Base-by-base conservation (phyloP, 2,888 invertebrate species). In the Napeogenes sylphis region DNA sequence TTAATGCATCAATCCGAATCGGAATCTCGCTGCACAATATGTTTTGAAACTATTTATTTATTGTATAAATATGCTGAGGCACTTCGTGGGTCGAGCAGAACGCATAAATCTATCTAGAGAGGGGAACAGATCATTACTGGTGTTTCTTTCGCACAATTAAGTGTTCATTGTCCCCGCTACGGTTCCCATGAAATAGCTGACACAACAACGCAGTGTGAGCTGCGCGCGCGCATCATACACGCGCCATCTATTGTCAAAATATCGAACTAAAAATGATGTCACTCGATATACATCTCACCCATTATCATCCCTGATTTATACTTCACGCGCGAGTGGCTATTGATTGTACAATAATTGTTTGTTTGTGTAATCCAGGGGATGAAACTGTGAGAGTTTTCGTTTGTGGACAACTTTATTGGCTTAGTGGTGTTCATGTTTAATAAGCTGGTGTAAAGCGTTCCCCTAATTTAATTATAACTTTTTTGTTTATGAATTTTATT, bases 291-390 rank as follows among this genome's bases (percentile, higher is more conserved):
- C 51, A 51, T 76, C 75, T 75, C 64, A 75, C 72, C 78, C 77
- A 84, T 84, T 86, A 87, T 83, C 75, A 76, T 77, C 70, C 66
- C 77, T 80, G 81, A 83, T 85, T 86, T 89, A 89, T 89, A 82
- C 79, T 79, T 77, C 79, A 75, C 83, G 83, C 80, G 74, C 78
- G 87, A 84, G 82, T 83, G 81, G 78, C 72, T 75, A 75, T 78
- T 83, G 87, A 89, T 88, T 84, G 87, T 84, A 73, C 75, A 82
- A 87, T 88, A 87, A 89, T 89, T 85, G 85, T 89, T 89, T 90
- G 87, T 90, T 90, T 88, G 80, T 77, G 72, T 76, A 74, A 73
- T 75, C 73, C 71, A 71, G 72, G 77, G 80, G 82, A 77, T 77
- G 75, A 68, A 42, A 70, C 73, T 80, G 80, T 84, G 87, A 80